Evolutionary conservation across 2,797 vertebrate genomes (phyloP).

Genomic region (Oreortyx pictus): DNA sequence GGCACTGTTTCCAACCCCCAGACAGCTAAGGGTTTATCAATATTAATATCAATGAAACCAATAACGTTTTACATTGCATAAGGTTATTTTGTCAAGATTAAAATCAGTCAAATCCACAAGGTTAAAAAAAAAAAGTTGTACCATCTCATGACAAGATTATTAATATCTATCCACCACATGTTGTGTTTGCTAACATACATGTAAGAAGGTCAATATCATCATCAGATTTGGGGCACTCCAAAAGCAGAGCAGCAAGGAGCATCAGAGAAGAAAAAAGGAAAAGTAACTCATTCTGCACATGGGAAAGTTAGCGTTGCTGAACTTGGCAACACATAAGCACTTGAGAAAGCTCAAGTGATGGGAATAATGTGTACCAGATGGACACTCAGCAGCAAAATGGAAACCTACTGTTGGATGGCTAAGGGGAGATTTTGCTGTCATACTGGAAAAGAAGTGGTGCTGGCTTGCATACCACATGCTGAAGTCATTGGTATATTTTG

Average conservation of each 20-base stretch:
- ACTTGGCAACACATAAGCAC: neutral
- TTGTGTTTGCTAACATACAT: neutral
- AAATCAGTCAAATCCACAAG: neutral
- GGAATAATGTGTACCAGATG: constrained; percentile 56
- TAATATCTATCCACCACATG: neutral
- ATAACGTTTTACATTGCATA: neutral
- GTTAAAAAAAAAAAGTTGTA: neutral
- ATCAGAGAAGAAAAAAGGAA: neutral
- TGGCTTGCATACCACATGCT: constrained; percentile 36
- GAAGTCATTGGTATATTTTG: constrained; percentile 53
- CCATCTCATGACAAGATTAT: neutral
- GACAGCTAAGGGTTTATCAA: neutral
- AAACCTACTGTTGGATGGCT: constrained; percentile 50
- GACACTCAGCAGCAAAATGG: constrained; percentile 47
- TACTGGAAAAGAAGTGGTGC: constrained; percentile 40
- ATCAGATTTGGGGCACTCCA: neutral
- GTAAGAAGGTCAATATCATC: neutral
- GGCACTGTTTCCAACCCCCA: neutral
- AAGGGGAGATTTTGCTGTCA: constrained; percentile 47
- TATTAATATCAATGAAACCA: neutral
- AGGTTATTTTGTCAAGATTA: neutral
- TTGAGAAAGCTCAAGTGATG: constrained; percentile 26
- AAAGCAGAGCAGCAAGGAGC: neutral
- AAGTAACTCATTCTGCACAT: neutral
- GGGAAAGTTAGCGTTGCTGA: neutral